These are phyloP conservation scores for Metridium senile DNA, from an alignment of 92 coral and sea anemone genomes.

Conservation along the genomic window DNA sequence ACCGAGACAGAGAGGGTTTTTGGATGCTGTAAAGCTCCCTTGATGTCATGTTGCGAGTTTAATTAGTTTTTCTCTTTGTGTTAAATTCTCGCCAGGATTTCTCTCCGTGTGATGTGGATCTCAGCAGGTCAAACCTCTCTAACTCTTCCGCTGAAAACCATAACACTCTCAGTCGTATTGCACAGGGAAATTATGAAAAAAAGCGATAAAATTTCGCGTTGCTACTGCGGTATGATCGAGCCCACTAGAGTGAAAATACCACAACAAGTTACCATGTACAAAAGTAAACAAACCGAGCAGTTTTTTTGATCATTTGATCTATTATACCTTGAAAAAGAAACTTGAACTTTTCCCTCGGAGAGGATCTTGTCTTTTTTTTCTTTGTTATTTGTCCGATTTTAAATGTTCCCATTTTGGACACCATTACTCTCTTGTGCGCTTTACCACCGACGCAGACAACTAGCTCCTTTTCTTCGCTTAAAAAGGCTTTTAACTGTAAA, in stretches of 20 bases:
- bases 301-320: not conserved
- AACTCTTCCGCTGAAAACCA: conserved; percentile 68
- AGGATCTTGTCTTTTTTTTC: not conserved
- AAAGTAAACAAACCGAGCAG: conserved; percentile 10
- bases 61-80: conserved; percentile 78
- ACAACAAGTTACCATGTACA: conserved; percentile 7
- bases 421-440: not conserved
- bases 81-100: conserved; percentile 36
- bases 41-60: conserved; percentile 66
- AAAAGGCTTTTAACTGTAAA: conserved; percentile 9
- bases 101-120: conserved; percentile 18
- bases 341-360: conserved; percentile 6
- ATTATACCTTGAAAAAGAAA: not conserved
- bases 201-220: not conserved
- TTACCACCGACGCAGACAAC: not conserved
- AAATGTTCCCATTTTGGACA: not conserved
- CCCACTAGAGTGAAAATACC: conserved; percentile 11
- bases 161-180: conserved; percentile 25
- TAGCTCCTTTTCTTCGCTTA: not conserved
- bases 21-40: conserved; percentile 14
- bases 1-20: conserved; percentile 26
- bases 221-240: not conserved
- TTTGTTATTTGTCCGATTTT: not conserved
- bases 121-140: conserved; percentile 30
- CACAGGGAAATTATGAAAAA: conserved; percentile 19